These are phyloP conservation scores for Enteromius trimaculatus DNA, from an alignment of 2,797 vertebrate species.

Conservation along the genomic window DNA sequence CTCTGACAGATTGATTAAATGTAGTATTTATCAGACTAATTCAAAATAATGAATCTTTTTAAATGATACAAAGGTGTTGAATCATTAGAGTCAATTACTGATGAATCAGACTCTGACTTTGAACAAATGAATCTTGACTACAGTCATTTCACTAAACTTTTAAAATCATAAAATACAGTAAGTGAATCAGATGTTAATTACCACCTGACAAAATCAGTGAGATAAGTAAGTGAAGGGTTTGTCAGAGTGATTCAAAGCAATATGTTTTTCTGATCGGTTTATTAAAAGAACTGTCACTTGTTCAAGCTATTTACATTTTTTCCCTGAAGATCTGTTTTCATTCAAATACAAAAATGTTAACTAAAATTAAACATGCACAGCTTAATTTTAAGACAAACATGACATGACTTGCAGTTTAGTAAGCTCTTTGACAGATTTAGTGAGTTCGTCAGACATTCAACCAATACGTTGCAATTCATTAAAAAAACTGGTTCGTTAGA, in stretches of 20 bases:
- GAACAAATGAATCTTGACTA: too few relatives aligned
- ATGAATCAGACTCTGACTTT: neutral
- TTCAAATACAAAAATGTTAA: neutral
- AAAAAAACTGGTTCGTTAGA: neutral
- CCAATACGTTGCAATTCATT: neutral
- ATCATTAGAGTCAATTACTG: neutral
- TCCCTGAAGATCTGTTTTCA: neutral
- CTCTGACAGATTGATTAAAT: neutral
- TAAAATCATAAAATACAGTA: neutral
- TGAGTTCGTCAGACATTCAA: neutral
- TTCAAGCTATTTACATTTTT: neutral
- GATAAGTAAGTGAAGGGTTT: too few relatives aligned
- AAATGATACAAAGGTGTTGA: neutral
- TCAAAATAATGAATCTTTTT: neutral
- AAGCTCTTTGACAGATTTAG: neutral
- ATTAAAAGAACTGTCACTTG: neutral
- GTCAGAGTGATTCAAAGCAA: too few relatives aligned
- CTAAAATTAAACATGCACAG: neutral
- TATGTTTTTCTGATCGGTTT: too few relatives aligned
- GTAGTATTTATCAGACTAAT: neutral
- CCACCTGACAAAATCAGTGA: too few relatives aligned
- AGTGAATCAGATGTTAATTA: neutral
- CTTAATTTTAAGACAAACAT: neutral
- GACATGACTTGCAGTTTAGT: neutral
- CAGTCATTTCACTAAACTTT: too few relatives aligned